Percentiles rank a stretch among this genome's conserved stretches.
Conservation (phyloP, 2,113 vertebrate species). For the Trogon surrucura region DNA sequence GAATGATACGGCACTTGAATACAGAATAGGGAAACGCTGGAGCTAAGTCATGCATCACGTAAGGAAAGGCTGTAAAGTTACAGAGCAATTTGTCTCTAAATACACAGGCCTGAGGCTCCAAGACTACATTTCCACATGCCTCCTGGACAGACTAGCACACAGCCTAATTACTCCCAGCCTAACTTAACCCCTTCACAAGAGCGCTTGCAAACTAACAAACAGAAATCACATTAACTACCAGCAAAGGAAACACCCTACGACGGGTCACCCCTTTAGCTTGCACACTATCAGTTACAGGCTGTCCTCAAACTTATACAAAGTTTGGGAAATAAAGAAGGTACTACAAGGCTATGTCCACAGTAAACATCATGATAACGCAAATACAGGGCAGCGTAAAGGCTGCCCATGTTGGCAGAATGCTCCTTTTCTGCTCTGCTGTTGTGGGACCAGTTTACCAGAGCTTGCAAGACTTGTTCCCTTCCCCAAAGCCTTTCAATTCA, state of each 20-base stretch:
- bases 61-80: neutral
- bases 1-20: neutral
- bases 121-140: neutral
- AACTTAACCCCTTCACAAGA: neutral
- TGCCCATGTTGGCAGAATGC: neutral
- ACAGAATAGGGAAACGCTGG: neutral
- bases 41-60: neutral
- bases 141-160: neutral
- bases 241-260: neutral
- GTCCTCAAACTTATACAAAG: neutral
- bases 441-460: neutral
- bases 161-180: neutral
- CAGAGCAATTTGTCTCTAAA: neutral
- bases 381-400: neutral
- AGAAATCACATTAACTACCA: neutral
- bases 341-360: neutral
- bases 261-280: neutral
- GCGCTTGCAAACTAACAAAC: neutral
- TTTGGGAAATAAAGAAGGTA: neutral
- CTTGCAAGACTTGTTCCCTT: constrained; percentile 58
- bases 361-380: neutral
- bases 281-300: neutral
- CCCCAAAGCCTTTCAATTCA: constrained; percentile 62
- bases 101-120: neutral
- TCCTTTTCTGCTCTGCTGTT: constrained; percentile 21